phyloP scores from a whole-genome alignment of 2,113 vertebrate genomes.

The Stomatorhinus ivindoensis region DNA sequence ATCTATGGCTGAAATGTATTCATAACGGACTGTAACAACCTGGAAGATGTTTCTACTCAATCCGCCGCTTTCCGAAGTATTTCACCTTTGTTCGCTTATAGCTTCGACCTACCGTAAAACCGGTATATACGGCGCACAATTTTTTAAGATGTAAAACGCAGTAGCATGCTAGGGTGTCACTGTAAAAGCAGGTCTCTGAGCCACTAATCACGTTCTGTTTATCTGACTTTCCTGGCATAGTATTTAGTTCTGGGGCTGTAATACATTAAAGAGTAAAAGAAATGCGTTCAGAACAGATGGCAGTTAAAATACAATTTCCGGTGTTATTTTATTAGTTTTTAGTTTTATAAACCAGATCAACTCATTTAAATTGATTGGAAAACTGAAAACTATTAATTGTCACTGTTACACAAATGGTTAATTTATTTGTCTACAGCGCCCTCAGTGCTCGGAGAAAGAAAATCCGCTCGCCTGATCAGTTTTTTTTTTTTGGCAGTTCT shows the following conservation, averaged over 20 bases:
- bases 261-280: not conserved
- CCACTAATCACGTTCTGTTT: not conserved
- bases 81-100: not conserved
- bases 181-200: not conserved
- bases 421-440: not conserved
- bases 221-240: not conserved
- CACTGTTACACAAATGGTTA: not conserved
- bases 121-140: not conserved
- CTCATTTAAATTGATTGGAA: not conserved
- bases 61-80: not conserved
- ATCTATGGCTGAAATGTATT: not conserved
- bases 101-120: not conserved
- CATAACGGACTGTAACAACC: not conserved
- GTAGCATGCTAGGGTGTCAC: not conserved
- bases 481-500: not conserved
- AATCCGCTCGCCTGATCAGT: not conserved
- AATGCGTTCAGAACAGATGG: not conserved
- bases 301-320: not conserved
- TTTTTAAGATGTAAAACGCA: not conserved
- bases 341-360: not conserved
- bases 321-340: not conserved
- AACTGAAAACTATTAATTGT: not conserved
- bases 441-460: not conserved
- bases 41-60: not conserved
- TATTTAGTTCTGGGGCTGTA: not conserved